Evolutionary conservation across 2,888 invertebrate genomes (phyloP), one percentile per base, ranked within the genome.

Genomic region (Spialia ferax): DNA sequence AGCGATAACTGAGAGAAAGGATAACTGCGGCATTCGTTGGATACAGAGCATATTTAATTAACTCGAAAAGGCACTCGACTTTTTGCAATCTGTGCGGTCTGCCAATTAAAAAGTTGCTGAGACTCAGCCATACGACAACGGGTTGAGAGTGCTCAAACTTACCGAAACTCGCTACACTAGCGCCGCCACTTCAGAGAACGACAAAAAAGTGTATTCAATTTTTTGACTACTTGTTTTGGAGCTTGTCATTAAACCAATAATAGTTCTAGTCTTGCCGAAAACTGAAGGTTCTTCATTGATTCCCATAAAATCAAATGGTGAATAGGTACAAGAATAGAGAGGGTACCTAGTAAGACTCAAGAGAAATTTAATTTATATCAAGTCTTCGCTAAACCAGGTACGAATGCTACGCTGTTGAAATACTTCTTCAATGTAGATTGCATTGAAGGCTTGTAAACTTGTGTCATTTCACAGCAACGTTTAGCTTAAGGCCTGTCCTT

Each of bases 71-170:
- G 80, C 83, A 79, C 86, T 88, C 81, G 81, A 86, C 76, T 69
- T 86, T 87, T 88, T 88, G 86, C 86, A 87, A 87, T 89, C 85
- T 82, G 83, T 84, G 82, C 82, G 80, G 80, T 80, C 79, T 81
- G 89, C 89, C 89, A 91, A 89, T 90, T 90, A 90, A 90, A 90
- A 91, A 88, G 88, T 89, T 88, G 81, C 81, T 75, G 84, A 79
- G 84, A 63, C 64, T 71, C 70, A 63, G 78, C 79, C 79, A 82
- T 79, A 79, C 87, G 85, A 87, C 89, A 88, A 85, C 83, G 78
- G 76, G 74, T 75, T 70, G 75, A 87, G 85, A 79, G 85, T 79
- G 73, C 87, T 86, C 79, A 73, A 81, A 84, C 74, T 86, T 81
- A 78, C 76, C 71, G 74, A 76, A 80, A 79, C 79, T 82, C 77